A percentile compares a stretch with the other conserved stretches of the same genome.
phyloP scores from a whole-genome alignment of 2,113 vertebrate genomes.

The Sylvilagus bachmani region DNA sequence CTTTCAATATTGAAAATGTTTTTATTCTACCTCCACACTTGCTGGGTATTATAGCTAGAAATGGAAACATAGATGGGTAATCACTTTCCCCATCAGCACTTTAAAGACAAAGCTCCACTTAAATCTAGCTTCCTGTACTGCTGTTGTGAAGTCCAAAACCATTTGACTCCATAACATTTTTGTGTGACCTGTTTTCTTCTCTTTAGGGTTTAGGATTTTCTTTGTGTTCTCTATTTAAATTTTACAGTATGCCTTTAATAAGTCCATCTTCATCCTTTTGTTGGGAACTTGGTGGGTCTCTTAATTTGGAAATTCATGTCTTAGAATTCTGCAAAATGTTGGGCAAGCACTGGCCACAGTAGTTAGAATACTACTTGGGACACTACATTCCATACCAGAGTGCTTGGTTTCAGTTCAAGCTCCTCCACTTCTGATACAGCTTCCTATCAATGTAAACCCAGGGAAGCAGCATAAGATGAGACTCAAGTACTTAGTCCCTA shows the following conservation, averaged over 20 bases:
- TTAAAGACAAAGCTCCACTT: not conserved
- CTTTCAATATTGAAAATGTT: constrained; percentile 1
- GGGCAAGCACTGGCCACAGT: too few species aligned
- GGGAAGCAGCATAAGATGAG: too few species aligned
- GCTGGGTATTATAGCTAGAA: not conserved
- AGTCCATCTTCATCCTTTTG: constrained; percentile 12
- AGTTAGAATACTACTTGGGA: too few species aligned
- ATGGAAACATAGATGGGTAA: not conserved
- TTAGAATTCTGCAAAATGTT: not conserved
- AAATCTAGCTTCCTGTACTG: not conserved
- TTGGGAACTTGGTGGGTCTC: not conserved
- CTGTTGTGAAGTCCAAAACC: not conserved
- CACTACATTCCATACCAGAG: too few species aligned
- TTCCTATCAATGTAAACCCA: too few species aligned
- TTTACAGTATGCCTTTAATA: not conserved
- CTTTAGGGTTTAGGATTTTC: constrained; percentile 3
- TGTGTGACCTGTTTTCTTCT: not conserved
- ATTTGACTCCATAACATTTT: not conserved
- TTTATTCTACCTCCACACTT: not conserved
- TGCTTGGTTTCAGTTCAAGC: too few species aligned
- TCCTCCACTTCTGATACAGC: too few species aligned
- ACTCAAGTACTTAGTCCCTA: too few species aligned
- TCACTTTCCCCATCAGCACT: constrained; percentile 22
- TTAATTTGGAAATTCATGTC: constrained; percentile 6
- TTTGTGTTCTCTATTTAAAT: constrained; percentile 23